Evolutionary conservation across 2,113 vertebrate genomes (phyloP).

Genomic region (Nycticorax nycticorax): DNA sequence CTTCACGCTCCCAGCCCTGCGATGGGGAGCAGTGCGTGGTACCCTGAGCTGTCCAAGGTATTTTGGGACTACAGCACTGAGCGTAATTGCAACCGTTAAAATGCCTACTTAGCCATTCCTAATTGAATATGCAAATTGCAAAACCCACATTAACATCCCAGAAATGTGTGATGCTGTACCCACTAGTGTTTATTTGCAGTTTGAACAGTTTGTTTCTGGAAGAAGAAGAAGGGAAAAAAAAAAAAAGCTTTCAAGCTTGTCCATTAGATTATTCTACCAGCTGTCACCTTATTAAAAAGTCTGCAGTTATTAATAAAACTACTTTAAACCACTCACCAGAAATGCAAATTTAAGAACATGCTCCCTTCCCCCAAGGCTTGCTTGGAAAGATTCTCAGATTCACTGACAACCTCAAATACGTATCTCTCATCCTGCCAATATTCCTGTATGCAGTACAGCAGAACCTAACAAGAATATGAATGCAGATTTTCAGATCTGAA

Average conservation of each 20-base stretch:
- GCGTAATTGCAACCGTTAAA: neutral
- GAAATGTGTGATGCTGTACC: conserved; percentile 52
- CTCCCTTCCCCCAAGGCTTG: neutral
- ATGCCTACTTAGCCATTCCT: neutral
- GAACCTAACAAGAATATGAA: neutral
- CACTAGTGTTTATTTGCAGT: conserved; percentile 61
- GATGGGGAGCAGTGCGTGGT: neutral
- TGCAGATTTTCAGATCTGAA: neutral
- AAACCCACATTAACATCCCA: conserved; percentile 38
- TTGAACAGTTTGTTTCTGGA: conserved; percentile 57
- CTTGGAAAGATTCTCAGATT: conserved; percentile 13
- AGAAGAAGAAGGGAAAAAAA: neutral
- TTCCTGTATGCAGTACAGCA: neutral
- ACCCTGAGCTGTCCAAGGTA: conserved; percentile 9
- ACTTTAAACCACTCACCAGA: conserved; percentile 9
- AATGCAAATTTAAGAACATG: conserved; percentile 1
- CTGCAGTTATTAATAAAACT: conserved; percentile 64
- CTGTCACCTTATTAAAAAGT: conserved; percentile 61
- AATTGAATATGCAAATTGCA: conserved; percentile 51
- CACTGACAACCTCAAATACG: neutral
- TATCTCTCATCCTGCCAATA: conserved; percentile 10
- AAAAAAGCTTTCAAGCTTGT: conserved; percentile 24
- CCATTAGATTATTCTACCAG: conserved; percentile 53
- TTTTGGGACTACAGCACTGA: neutral
- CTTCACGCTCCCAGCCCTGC: rapidly evolving